Conservation (phyloP, 2,888 invertebrate genomes). For the Tetanocera ferruginea region DNA sequence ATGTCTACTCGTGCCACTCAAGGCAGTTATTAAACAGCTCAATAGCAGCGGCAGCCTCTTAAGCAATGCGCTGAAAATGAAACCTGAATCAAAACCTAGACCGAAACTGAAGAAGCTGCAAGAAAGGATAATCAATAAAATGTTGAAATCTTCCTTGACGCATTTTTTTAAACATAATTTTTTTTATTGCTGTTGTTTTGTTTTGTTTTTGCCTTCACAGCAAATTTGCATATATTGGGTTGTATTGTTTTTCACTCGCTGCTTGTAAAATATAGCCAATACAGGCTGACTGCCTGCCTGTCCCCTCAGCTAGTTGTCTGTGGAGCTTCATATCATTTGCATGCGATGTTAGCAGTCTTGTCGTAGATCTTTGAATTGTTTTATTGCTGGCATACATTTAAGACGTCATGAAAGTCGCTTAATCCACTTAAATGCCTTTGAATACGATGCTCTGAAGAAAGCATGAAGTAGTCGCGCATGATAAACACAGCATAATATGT, state of each 20-base stretch:
- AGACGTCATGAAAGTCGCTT: constrained; percentile 47
- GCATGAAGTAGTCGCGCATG: neutral
- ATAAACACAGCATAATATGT: neutral
- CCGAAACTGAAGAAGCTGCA: constrained; percentile 22
- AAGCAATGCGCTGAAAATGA: constrained; percentile 1
- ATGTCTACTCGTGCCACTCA: constrained; percentile 23
- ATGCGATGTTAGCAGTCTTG: neutral
- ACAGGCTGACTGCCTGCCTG: too few relatives aligned
- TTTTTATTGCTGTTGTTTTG: constrained; percentile 4
- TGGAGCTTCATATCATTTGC: neutral
- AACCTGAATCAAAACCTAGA: constrained; percentile 9
- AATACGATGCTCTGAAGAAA: constrained; percentile 22
- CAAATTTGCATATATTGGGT: constrained; percentile 41
- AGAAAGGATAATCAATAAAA: constrained; percentile 42
- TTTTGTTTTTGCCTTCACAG: neutral
- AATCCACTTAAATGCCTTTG: constrained; percentile 55
- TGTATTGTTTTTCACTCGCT: neutral
- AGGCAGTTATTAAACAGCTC: constrained; percentile 38
- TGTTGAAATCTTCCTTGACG: neutral
- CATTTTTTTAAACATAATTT: neutral
- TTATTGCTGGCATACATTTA: constrained; percentile 41
- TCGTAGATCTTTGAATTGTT: constrained; percentile 36
- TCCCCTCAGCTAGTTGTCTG: neutral
- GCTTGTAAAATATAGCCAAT: neutral
- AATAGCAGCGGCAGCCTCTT: neutral